Conservation (phyloP, 1,140 invertebrate genomes). For the Parasteatoda tepidariorum region DNA sequence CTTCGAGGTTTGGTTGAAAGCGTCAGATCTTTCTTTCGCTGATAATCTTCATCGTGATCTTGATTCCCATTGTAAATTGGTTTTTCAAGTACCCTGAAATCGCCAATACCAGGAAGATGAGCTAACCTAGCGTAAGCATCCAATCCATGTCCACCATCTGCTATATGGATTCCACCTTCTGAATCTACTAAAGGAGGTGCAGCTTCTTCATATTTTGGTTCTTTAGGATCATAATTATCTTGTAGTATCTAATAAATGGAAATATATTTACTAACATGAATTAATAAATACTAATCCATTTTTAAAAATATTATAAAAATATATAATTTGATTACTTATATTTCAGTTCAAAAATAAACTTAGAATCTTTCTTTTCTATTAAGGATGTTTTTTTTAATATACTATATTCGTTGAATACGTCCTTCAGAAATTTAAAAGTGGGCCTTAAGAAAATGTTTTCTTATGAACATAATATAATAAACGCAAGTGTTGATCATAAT, state of each 20-base stretch:
- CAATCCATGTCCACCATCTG: constrained; percentile 61
- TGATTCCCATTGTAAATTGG: constrained; percentile 46
- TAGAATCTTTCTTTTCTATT: too few species aligned
- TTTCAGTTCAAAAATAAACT: too few species aligned
- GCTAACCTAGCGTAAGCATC: constrained; percentile 23
- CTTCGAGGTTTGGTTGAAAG: constrained; percentile 37
- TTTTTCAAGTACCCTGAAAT: constrained; percentile 26
- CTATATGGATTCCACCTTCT: constrained; percentile 64
- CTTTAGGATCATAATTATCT: constrained; percentile 60
- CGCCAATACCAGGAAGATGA: constrained; percentile 31
- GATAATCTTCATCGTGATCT: constrained; percentile 34
- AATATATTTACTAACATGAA: too few species aligned
- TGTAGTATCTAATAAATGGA: constrained; percentile 9
- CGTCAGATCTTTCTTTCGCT: background rate
- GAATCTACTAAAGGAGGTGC: constrained; percentile 64
- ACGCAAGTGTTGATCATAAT: too few species aligned
- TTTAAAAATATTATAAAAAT: too few species aligned
- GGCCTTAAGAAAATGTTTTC: too few species aligned
- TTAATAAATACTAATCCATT: too few species aligned
- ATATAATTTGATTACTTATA: too few species aligned
- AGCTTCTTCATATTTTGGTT: constrained; percentile 63
- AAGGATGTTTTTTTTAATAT: too few species aligned
- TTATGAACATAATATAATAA: too few species aligned
- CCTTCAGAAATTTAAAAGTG: too few species aligned
- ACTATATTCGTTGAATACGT: too few species aligned